phyloP scores from a whole-genome alignment of 37 sponge, comb jelly and placozoan species.

The Theonella swinhoei region DNA sequence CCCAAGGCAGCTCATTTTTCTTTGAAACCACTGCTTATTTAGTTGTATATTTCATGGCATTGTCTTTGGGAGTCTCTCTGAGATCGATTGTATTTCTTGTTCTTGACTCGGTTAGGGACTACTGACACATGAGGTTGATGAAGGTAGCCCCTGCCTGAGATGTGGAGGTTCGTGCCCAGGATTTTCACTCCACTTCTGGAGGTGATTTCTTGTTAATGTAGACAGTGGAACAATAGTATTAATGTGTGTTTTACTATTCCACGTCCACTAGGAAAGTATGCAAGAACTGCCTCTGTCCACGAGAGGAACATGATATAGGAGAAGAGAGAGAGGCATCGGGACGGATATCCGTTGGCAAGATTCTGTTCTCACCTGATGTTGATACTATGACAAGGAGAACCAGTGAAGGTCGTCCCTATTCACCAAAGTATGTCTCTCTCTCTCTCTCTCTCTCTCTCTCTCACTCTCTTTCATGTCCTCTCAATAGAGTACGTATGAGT shows the following conservation, averaged over 20 bases:
- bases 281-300: constrained; percentile 78
- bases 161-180: constrained; percentile 90
- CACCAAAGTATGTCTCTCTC: constrained; percentile 29
- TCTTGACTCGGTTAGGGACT: too few relatives aligned
- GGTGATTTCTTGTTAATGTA: constrained; percentile 44
- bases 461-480: too few relatives aligned
- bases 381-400: constrained; percentile 14
- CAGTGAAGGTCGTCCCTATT: not conserved
- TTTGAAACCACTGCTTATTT: too few relatives aligned
- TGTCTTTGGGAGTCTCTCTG: too few relatives aligned
- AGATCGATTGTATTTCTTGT: too few relatives aligned
- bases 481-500: too few relatives aligned
- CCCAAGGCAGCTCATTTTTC: too few relatives aligned
- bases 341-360: constrained; percentile 32
- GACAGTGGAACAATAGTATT: not conserved
- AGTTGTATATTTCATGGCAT: too few relatives aligned
- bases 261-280: constrained; percentile 79
- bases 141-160: constrained; percentile 78
- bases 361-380: constrained; percentile 55
- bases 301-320: constrained; percentile 82
- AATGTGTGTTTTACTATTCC: not conserved
- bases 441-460: not conserved
- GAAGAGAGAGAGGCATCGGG: constrained; percentile 21
- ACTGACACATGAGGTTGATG: constrained; percentile 92
- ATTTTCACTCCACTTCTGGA: constrained; percentile 96